These are phyloP conservation scores for Botia almorhae DNA, from an alignment of 2,797 vertebrate species.

Conservation along the genomic window DNA sequence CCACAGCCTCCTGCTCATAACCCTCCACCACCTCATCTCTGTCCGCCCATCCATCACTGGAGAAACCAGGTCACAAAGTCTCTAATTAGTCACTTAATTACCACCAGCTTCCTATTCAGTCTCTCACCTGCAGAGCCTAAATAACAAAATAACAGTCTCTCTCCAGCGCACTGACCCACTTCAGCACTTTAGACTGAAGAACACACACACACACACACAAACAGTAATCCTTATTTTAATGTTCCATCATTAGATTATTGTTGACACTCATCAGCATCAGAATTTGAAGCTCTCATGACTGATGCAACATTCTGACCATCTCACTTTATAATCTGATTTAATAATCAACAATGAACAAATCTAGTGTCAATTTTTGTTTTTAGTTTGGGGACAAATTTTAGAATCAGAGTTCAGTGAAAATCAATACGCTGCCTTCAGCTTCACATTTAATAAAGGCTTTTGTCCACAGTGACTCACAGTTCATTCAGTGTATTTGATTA, in stretches of 20 bases:
- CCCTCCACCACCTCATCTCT: constrained; percentile 97
- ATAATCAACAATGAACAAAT: too few relatives aligned
- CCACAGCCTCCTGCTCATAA: constrained; percentile 92
- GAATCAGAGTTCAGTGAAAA: too few relatives aligned
- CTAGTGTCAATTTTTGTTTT: too few relatives aligned
- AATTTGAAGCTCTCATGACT: background rate
- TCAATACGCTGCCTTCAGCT: too few relatives aligned
- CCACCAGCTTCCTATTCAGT: constrained; percentile 25
- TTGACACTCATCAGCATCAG: background rate
- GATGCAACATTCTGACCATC: background rate
- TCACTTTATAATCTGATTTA: too few relatives aligned
- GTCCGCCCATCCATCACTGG: constrained; percentile 98
- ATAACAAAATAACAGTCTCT: constrained; percentile 30
- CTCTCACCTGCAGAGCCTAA: background rate
- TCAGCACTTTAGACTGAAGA: constrained; percentile 28
- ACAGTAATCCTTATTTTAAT: constrained; percentile 14
- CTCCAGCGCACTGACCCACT: constrained; percentile 52
- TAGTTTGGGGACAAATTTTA: too few relatives aligned
- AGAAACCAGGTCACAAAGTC: constrained; percentile 43
- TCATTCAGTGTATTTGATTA: too few relatives aligned
- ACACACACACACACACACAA: constrained; percentile 18
- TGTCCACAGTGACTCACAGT: too few relatives aligned
- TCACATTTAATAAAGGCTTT: too few relatives aligned
- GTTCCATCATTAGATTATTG: background rate
- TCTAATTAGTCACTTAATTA: constrained; percentile 42